Conservation (phyloP, 1,140 invertebrate genomes). For the Lordiphosa clarofinis region DNA sequence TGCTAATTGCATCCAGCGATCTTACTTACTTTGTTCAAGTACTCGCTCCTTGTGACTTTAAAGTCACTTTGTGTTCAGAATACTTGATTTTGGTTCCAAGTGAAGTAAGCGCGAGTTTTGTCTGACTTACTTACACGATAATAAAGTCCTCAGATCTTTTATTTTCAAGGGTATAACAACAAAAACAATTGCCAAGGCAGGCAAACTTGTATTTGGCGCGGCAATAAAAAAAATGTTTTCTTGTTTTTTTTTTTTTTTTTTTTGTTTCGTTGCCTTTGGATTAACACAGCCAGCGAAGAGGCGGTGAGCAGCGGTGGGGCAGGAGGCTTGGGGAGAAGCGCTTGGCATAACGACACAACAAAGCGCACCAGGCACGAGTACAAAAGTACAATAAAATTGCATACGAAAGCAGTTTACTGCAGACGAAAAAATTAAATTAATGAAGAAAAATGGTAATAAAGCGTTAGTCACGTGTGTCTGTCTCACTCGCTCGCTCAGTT, state of each 20-base stretch:
- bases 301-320: neutral
- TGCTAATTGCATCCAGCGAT: no score
- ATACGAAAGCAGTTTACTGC: conserved; percentile 76
- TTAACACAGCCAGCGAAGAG: conserved; percentile 9
- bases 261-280: conserved; percentile 5
- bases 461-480: conserved; percentile 69
- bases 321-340: conserved; percentile 2
- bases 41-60: no score
- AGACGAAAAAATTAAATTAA: conserved; percentile 77
- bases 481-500: conserved; percentile 9
- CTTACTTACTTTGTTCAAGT: no score
- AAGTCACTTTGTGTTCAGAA: no score
- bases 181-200: conserved; percentile 16
- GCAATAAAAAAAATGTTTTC: conserved; percentile 11
- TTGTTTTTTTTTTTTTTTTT: conserved; percentile 1
- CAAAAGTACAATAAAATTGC: conserved; percentile 76
- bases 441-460: conserved; percentile 77
- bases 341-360: conserved; percentile 62
- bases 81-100: no score
- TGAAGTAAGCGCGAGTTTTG: no score
- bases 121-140: no score
- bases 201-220: conserved; percentile 14
- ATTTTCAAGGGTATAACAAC: conserved; percentile 15
- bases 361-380: conserved; percentile 72
- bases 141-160: no score